phyloP scores from a whole-genome alignment of 2,888 invertebrate species.

The Phania funesta region DNA sequence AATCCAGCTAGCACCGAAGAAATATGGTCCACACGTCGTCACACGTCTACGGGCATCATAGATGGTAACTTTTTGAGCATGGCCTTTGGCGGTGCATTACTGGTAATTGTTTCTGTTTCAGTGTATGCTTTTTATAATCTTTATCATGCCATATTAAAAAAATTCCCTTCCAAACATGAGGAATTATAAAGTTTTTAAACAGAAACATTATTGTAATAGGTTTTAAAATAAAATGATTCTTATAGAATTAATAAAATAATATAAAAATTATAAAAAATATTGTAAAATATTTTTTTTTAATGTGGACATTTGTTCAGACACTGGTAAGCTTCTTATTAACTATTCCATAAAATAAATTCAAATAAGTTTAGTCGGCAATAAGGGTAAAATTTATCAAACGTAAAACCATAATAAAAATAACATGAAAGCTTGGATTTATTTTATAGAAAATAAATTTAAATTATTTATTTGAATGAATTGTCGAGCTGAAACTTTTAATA shows the following conservation, averaged over 20 bases:
- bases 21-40: constrained; percentile 78
- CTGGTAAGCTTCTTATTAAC: too few species aligned
- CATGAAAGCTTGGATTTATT: too few species aligned
- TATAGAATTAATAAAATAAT: constrained; percentile 18
- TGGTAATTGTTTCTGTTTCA: constrained; percentile 90
- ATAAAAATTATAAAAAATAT: background rate
- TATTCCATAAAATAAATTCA: too few species aligned
- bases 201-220: background rate
- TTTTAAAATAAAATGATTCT: constrained; percentile 38
- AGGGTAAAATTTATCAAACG: too few species aligned
- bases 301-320: too few species aligned
- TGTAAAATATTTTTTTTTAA: too few species aligned
- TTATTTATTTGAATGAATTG: too few species aligned
- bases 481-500: too few species aligned
- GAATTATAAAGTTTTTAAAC: constrained; percentile 84
- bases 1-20: constrained; percentile 78
- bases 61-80: constrained; percentile 89
- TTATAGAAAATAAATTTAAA: too few species aligned
- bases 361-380: too few species aligned
- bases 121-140: constrained; percentile 92
- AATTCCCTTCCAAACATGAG: constrained; percentile 89
- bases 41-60: constrained; percentile 84
- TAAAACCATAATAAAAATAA: too few species aligned
- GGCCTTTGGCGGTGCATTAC: constrained; percentile 89
- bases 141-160: constrained; percentile 89